Percentiles rank a stretch among this genome's conserved stretches.
phyloP scores from a whole-genome alignment of 2,888 invertebrate species.

The Cinara cedri region DNA sequence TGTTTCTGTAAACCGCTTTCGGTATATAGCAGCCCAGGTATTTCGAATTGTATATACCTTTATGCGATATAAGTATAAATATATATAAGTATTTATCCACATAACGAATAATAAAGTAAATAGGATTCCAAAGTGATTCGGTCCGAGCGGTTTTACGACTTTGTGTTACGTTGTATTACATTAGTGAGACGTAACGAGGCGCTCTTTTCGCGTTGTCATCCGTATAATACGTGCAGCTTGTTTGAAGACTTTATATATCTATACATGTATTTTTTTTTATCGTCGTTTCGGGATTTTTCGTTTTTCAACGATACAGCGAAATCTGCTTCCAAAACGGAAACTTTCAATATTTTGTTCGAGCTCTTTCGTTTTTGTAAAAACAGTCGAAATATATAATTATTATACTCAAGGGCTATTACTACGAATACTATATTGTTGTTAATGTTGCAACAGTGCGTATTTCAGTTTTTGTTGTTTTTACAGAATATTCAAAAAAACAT shows the following conservation, averaged over 20 bases:
- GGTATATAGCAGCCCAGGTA: slow-evolving; percentile 39
- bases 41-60: neutral
- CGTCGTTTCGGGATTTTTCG: slow-evolving; percentile 32
- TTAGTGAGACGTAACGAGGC: slow-evolving; percentile 34
- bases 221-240: slow-evolving; percentile 13
- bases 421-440: no score
- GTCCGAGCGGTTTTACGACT: slow-evolving; percentile 46
- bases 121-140: slow-evolving; percentile 51
- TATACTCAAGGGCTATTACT: no score
- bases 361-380: no score
- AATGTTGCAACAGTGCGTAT: no score
- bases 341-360: slow-evolving; percentile 13
- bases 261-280: slow-evolving; percentile 34
- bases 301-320: slow-evolving; percentile 20
- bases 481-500: no score
- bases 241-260: slow-evolving; percentile 28
- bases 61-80: no score
- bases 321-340: slow-evolving; percentile 37
- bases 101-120: slow-evolving; percentile 16
- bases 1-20: neutral
- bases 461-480: no score
- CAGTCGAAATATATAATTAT: no score
- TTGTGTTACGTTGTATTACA: slow-evolving; percentile 45
- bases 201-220: slow-evolving; percentile 21
- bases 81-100: no score